A percentile compares a stretch with the other conserved stretches of the same genome.
Evolutionary conservation across 2,888 invertebrate species (phyloP).

Genomic region (Dynastes maya): DNA sequence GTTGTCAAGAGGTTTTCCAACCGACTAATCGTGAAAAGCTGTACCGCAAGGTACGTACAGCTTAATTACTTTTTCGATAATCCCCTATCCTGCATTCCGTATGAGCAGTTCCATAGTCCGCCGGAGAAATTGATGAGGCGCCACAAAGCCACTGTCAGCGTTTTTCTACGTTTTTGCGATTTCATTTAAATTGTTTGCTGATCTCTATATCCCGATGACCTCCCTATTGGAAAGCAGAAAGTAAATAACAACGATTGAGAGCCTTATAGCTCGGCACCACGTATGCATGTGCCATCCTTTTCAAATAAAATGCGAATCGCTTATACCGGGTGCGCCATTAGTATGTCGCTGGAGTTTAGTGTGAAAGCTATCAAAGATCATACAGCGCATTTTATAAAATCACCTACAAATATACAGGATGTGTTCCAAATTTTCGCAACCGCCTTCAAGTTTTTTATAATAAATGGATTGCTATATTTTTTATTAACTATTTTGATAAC

Average conservation of each 20-base stretch:
- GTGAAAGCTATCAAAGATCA: too few relatives aligned
- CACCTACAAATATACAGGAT: too few relatives aligned
- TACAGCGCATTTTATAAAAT: too few relatives aligned
- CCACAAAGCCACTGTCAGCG: neutral
- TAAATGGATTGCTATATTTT: too few relatives aligned
- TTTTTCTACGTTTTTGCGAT: neutral
- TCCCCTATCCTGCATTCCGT: neutral
- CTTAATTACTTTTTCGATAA: conserved; percentile 33
- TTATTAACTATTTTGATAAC: too few relatives aligned
- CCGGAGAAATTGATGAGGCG: conserved; percentile 14
- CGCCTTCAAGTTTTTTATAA: too few relatives aligned
- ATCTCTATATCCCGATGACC: neutral
- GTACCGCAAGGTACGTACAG: conserved; percentile 1
- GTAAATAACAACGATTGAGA: neutral
- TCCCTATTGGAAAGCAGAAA: neutral
- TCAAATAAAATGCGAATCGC: too few relatives aligned
- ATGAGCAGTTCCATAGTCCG: conserved; percentile 7
- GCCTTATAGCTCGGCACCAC: too few relatives aligned
- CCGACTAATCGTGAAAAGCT: neutral
- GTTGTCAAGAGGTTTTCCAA: conserved; percentile 7
- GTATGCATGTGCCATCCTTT: too few relatives aligned
- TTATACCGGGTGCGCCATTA: too few relatives aligned
- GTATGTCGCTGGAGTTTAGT: too few relatives aligned
- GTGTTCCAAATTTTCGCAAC: too few relatives aligned
- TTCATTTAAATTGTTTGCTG: conserved; percentile 25